Evolutionary conservation across 2,888 invertebrate genomes (phyloP).

Genomic region (Heliconius erato): DNA sequence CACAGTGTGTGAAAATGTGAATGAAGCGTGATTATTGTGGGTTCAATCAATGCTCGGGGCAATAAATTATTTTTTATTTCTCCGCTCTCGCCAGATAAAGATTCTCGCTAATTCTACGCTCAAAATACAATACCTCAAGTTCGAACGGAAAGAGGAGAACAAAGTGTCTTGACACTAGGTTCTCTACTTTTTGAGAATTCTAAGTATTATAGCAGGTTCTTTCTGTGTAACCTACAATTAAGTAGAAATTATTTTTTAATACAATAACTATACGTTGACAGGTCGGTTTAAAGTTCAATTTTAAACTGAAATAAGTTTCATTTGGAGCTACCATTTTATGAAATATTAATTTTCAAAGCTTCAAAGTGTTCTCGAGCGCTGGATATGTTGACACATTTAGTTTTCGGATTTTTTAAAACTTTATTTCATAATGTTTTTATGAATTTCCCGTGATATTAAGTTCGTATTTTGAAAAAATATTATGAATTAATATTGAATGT

Average conservation of each 20-base stretch:
- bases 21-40: neutral
- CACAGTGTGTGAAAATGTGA: neutral
- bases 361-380: constrained; percentile 24
- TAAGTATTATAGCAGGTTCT: neutral
- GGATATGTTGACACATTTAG: constrained; percentile 31
- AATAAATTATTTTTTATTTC: neutral
- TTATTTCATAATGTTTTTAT: neutral
- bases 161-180: neutral
- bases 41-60: neutral
- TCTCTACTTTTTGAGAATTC: neutral
- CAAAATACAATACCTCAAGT: no score
- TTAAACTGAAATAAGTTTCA: constrained; percentile 33
- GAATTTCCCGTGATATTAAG: neutral
- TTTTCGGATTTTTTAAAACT: neutral
- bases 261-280: neutral
- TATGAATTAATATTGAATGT: neutral
- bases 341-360: constrained; percentile 32
- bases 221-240: neutral
- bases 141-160: neutral
- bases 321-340: constrained; percentile 12
- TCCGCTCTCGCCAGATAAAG: neutral
- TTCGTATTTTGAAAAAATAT: neutral
- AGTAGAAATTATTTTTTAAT: neutral
- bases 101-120: no score
- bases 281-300: constrained; percentile 19